phyloP scores from a whole-genome alignment of 2,797 vertebrate genomes.

The Cyclopterus lumpus region DNA sequence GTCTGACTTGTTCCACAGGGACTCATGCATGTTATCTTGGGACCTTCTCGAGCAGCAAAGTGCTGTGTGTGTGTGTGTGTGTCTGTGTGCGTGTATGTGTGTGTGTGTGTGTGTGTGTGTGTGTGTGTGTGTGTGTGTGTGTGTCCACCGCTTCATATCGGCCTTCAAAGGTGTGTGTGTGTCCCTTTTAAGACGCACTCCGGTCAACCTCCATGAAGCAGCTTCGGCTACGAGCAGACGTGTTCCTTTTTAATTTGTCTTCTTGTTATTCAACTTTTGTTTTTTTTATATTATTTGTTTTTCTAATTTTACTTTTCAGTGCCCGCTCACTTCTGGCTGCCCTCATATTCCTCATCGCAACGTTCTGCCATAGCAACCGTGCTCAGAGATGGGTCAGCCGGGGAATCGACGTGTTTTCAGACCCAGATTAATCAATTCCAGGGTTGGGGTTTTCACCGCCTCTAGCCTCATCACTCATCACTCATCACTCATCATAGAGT shows the following conservation, averaged over 20 bases:
- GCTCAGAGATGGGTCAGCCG: constrained; percentile 64
- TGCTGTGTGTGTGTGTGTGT: constrained; percentile 41
- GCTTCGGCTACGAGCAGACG: constrained; percentile 44
- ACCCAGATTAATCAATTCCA: constrained; percentile 37
- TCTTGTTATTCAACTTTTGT: constrained; percentile 11
- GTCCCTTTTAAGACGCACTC: constrained; percentile 60
- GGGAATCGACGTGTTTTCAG: constrained; percentile 42
- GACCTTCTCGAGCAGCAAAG: constrained; percentile 29
- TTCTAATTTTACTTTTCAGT: constrained; percentile 50
- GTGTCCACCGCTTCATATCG: constrained; percentile 19
- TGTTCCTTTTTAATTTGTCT: constrained; percentile 44
- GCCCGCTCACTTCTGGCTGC: constrained; percentile 64
- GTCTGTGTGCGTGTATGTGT: constrained; percentile 28
- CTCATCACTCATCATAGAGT: too few species aligned
- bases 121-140: constrained; percentile 28
- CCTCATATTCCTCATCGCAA: constrained; percentile 71
- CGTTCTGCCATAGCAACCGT: constrained; percentile 71
- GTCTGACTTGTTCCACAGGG: constrained; percentile 48
- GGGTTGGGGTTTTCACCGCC: too few species aligned
- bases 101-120: constrained; percentile 32
- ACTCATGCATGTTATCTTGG: constrained; percentile 33
- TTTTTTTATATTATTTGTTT: constrained; percentile 40
- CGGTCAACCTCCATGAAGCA: constrained; percentile 57
- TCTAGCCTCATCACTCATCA: too few species aligned
- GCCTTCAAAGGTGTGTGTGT: constrained; percentile 16